A percentile compares a stretch with the other conserved stretches of the same genome.
Conservation (phyloP, 1,140 invertebrate species). For the Zaprionus camerounensis region DNA sequence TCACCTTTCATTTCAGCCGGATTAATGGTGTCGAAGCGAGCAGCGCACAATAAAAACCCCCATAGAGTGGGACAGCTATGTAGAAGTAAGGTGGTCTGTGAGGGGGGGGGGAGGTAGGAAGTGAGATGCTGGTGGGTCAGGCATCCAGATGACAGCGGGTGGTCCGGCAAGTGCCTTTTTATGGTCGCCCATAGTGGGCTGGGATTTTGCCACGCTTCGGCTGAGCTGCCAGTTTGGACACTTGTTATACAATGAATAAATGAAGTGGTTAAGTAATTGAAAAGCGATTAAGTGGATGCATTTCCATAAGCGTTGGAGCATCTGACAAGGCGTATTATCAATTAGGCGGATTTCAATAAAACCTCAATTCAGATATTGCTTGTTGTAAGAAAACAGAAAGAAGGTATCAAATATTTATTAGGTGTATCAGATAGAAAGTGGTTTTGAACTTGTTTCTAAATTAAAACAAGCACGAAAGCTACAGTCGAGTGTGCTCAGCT, state of each 20-base stretch:
- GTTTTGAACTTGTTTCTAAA: too few species aligned
- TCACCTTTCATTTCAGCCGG: conserved; percentile 80
- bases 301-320: conserved; percentile 32
- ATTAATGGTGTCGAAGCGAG: conserved; percentile 73
- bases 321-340: conserved; percentile 15
- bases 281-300: conserved; percentile 70
- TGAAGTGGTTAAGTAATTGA: conserved; percentile 81
- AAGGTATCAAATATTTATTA: too few species aligned
- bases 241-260: conserved; percentile 80
- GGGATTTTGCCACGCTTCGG: conserved; percentile 65
- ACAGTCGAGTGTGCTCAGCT: background rate
- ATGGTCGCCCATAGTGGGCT: conserved; percentile 25
- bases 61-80: background rate
- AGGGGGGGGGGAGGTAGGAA: background rate
- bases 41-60: conserved; percentile 61
- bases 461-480: background rate
- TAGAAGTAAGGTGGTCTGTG: background rate
- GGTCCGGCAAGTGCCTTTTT: conserved; percentile 35
- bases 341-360: conserved; percentile 24
- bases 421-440: too few species aligned
- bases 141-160: conserved; percentile 34
- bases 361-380: background rate
- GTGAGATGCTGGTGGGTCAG: background rate
- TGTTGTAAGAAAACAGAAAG: background rate
- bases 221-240: conserved; percentile 72